Percentiles rank a stretch among this genome's conserved stretches.
These are phyloP conservation scores for Muscina levida DNA, from an alignment of 2,888 invertebrate genomes.

Conservation along the genomic window DNA sequence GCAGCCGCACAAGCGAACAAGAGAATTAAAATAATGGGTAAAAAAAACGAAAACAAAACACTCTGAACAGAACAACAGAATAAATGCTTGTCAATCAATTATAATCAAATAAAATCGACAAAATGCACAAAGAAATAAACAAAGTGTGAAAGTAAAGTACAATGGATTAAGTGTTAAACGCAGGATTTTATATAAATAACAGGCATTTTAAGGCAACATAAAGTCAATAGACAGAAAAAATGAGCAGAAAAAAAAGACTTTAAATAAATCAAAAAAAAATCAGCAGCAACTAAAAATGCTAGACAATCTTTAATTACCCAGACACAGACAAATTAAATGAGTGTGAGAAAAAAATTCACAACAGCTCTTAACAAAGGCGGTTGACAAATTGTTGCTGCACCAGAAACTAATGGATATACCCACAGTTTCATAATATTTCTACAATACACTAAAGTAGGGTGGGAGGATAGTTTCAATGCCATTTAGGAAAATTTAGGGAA, in stretches of 20 bases:
- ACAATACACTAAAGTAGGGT: too few species aligned
- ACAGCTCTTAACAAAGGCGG: slow-evolving; percentile 40
- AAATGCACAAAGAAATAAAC: slow-evolving; percentile 20
- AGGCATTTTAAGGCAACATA: slow-evolving; percentile 50
- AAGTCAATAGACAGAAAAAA: background rate
- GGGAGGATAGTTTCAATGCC: too few species aligned
- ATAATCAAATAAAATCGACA: slow-evolving; percentile 57
- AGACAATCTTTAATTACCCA: slow-evolving; percentile 40
- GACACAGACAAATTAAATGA: slow-evolving; percentile 52
- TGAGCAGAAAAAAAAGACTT: slow-evolving; percentile 18
- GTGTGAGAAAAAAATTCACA: slow-evolving; percentile 27
- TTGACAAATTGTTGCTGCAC: slow-evolving; percentile 34
- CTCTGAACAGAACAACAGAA: slow-evolving; percentile 20
- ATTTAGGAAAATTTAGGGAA: background rate
- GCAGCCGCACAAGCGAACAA: background rate
- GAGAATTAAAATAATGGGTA: slow-evolving; percentile 7
- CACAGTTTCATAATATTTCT: too few species aligned
- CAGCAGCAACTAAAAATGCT: slow-evolving; percentile 23
- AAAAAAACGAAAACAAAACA: background rate
- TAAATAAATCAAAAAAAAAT: slow-evolving; percentile 18
- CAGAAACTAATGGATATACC: too few species aligned
- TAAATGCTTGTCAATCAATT: slow-evolving; percentile 59
- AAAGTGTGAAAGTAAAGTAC: too few species aligned
- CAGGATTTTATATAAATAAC: slow-evolving; percentile 12
- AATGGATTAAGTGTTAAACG: slow-evolving; percentile 27